Conservation (phyloP, 1,140 invertebrate genomes). For the Drosophila novamexicana region DNA sequence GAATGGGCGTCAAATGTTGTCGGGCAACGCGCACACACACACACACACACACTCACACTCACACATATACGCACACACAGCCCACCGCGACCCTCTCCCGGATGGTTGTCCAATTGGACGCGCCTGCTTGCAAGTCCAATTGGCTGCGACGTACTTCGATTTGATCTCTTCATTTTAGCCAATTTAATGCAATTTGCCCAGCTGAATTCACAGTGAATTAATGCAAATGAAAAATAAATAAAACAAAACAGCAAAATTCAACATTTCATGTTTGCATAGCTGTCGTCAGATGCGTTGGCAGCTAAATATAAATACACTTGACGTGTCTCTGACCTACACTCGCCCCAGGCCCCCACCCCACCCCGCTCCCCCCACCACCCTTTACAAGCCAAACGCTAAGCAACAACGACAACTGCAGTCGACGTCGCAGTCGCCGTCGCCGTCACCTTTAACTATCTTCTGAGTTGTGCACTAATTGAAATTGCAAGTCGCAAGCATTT, state of each 20-base stretch:
- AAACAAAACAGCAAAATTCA: conserved; percentile 13
- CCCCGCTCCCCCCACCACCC: background rate
- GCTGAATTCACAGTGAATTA: conserved; percentile 36
- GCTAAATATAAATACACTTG: conserved; percentile 59
- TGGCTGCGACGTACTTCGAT: conserved; percentile 34
- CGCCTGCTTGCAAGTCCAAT: conserved; percentile 39
- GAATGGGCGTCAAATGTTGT: conserved; percentile 56
- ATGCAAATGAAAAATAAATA: conserved; percentile 17
- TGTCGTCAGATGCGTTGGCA: conserved; percentile 52
- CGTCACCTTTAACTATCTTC: conserved; percentile 53
- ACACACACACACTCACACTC: background rate
- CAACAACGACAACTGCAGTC: conserved; percentile 12
- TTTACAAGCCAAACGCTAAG: background rate
- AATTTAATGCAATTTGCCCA: conserved; percentile 51
- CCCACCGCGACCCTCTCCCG: background rate
- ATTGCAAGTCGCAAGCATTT: conserved; percentile 47
- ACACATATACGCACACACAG: background rate
- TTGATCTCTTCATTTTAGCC: conserved; percentile 40
- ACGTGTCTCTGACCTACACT: conserved; percentile 12
- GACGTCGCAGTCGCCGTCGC: too few species aligned
- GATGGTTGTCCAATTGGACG: conserved; percentile 29
- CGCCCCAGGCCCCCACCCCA: background rate
- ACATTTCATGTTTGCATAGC: conserved; percentile 30
- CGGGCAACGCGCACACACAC: background rate
- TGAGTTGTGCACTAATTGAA: conserved; percentile 65